These are phyloP conservation scores for Lasioglossum lativentre DNA, from an alignment of 2,888 invertebrate species.

Conservation along the genomic window DNA sequence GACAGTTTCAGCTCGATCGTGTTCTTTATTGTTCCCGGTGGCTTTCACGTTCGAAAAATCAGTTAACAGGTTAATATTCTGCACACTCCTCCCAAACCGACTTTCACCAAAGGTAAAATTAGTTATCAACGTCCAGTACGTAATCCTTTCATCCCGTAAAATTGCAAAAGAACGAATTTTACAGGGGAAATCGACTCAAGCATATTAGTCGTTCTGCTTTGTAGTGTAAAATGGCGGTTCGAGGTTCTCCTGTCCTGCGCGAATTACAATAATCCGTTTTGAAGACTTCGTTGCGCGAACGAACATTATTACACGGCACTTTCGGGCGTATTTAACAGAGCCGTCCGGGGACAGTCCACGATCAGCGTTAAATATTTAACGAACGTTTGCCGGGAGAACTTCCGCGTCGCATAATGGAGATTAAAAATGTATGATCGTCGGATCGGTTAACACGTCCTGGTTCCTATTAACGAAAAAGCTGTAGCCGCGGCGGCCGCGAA, in stretches of 20 bases:
- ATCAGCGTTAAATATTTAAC: neutral
- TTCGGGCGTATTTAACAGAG: neutral
- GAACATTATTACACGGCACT: neutral
- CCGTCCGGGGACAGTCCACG: neutral
- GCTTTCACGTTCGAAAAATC: neutral
- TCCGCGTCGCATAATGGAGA: neutral
- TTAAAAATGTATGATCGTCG: neutral
- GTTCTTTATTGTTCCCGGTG: neutral
- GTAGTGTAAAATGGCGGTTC: conserved; percentile 9
- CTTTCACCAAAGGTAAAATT: neutral
- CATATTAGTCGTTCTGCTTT: neutral
- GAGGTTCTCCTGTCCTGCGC: neutral
- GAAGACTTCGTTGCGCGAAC: neutral
- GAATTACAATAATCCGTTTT: neutral
- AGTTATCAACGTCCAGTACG: neutral
- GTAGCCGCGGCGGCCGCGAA: neutral
- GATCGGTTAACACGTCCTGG: neutral
- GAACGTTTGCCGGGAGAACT: neutral
- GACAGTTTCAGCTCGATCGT: neutral
- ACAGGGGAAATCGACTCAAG: neutral
- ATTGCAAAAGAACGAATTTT: neutral
- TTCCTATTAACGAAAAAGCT: neutral
- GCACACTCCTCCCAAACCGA: neutral
- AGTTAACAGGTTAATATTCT: conserved; percentile 15
- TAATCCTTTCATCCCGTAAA: conserved; percentile 1